Evolutionary conservation across 92 coral and sea anemone genomes (phyloP).

Genomic region (Umimayanthus chanpuru): DNA sequence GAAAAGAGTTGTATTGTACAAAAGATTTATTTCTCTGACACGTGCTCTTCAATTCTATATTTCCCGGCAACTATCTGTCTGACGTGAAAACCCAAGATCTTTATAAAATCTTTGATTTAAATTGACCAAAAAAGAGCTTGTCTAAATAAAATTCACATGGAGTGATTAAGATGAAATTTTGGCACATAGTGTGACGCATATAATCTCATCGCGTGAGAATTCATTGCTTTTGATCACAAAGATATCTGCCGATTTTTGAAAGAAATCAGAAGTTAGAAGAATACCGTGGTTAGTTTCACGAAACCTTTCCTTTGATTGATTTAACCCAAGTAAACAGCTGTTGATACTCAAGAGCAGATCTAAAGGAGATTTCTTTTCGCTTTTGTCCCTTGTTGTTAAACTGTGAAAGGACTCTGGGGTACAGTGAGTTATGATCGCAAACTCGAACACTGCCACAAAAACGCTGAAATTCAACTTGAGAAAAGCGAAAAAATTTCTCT

Average conservation of each 20-base stretch:
- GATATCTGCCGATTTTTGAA: constrained; percentile 43
- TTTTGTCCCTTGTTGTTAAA: constrained; percentile 24
- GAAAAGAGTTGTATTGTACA: constrained; percentile 66
- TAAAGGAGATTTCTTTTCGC: constrained; percentile 11
- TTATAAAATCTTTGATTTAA: constrained; percentile 42
- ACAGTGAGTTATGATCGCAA: constrained; percentile 14
- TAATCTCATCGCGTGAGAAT: constrained; percentile 48
- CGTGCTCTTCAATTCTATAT: constrained; percentile 63
- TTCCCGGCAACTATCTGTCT: constrained; percentile 62
- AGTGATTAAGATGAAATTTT: constrained; percentile 41
- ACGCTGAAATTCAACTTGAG: constrained; percentile 5
- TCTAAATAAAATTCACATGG: constrained; percentile 43
- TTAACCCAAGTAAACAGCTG: constrained; percentile 40
- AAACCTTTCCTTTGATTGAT: constrained; percentile 40
- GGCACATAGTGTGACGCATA: constrained; percentile 37
- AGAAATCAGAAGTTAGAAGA: constrained; percentile 45
- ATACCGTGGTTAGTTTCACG: constrained; percentile 48
- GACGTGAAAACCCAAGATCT: constrained; percentile 48
- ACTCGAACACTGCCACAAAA: constrained; percentile 22
- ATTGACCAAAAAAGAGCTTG: constrained; percentile 45
- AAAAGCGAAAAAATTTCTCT: not conserved
- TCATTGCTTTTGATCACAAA: constrained; percentile 39
- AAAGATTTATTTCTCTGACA: constrained; percentile 62
- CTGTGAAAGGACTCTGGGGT: constrained; percentile 4
- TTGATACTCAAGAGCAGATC: constrained; percentile 27